A percentile compares a stretch with the other conserved stretches of the same genome.
These are phyloP conservation scores for Rissa tridactyla DNA, from an alignment of 2,113 vertebrate species.

Conservation along the genomic window DNA sequence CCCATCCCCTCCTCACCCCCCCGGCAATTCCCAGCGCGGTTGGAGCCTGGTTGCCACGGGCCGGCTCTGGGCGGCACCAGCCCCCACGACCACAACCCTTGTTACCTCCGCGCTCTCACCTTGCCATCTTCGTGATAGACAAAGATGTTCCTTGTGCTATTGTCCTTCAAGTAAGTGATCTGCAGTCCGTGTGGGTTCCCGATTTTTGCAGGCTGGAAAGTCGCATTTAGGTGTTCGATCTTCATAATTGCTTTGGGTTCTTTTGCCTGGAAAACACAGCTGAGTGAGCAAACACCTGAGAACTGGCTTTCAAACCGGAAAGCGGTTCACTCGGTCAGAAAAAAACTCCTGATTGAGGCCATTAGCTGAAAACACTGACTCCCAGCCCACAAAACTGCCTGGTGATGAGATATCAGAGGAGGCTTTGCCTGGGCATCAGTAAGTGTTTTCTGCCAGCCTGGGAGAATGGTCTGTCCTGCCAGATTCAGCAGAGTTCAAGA, in stretches of 20 bases:
- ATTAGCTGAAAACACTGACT: neutral
- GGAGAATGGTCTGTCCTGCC: neutral
- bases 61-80: neutral
- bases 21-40: fast-evolving
- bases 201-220: slow-evolving; percentile 92
- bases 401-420: neutral
- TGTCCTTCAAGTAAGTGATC: slow-evolving; percentile 95
- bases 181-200: slow-evolving; percentile 90
- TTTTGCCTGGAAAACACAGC: slow-evolving; percentile 80
- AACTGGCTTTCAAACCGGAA: neutral
- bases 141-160: slow-evolving; percentile 96
- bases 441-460: neutral
- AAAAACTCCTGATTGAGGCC: neutral
- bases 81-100: neutral
- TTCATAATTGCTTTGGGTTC: slow-evolving; percentile 95
- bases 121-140: slow-evolving; percentile 96
- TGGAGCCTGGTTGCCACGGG: neutral
- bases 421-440: fast-evolving
- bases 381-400: neutral
- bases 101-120: slow-evolving; percentile 65
- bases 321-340: neutral
- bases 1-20: neutral
- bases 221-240: slow-evolving; percentile 89
- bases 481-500: neutral
- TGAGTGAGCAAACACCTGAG: neutral